A percentile compares a stretch with the other conserved stretches of the same genome.
phyloP scores from a whole-genome alignment of 2,888 invertebrate genomes.

The Athrips mouffetella region DNA sequence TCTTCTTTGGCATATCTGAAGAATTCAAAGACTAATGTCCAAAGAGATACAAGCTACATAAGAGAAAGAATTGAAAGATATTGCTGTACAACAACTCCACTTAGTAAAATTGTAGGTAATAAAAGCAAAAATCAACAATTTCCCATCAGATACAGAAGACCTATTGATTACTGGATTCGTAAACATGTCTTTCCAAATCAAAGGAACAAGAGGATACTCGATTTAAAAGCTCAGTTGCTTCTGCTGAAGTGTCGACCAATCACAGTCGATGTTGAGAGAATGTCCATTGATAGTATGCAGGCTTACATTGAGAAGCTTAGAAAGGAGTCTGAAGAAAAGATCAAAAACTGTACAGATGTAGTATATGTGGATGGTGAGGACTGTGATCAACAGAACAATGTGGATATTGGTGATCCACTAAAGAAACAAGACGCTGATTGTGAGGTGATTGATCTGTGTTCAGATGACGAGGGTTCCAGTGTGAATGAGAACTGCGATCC shows the following conservation, averaged over 20 bases:
- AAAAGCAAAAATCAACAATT: slow-evolving; percentile 62
- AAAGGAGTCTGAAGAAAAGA: slow-evolving; percentile 44
- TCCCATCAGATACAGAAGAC: slow-evolving; percentile 62
- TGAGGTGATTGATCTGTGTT: slow-evolving; percentile 83
- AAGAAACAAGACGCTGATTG: slow-evolving; percentile 55
- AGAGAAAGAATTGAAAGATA: slow-evolving; percentile 67
- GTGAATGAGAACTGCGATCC: slow-evolving; percentile 70
- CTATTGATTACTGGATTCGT: slow-evolving; percentile 69
- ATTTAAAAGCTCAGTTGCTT: slow-evolving; percentile 68
- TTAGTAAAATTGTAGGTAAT: slow-evolving; percentile 55
- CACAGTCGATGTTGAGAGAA: slow-evolving; percentile 60
- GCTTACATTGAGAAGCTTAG: slow-evolving; percentile 56
- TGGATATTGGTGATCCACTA: slow-evolving; percentile 54
- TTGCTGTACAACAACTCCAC: slow-evolving; percentile 50
- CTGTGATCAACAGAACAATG: slow-evolving; percentile 44
- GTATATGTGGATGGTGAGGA: slow-evolving; percentile 65
- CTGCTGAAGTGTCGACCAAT: slow-evolving; percentile 71
- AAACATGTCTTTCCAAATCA: slow-evolving; percentile 62
- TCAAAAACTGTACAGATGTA: slow-evolving; percentile 38
- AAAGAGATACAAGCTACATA: slow-evolving; percentile 53
- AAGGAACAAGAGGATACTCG: slow-evolving; percentile 61
- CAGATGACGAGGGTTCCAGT: slow-evolving; percentile 78
- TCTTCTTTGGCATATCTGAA: slow-evolving; percentile 67
- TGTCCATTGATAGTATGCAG: slow-evolving; percentile 62
- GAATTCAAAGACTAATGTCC: slow-evolving; percentile 51